Evolutionary conservation across 2,888 invertebrate species (phyloP), one percentile per base, ranked within the genome.

Genomic region (Blastobasis lacticolella): DNA sequence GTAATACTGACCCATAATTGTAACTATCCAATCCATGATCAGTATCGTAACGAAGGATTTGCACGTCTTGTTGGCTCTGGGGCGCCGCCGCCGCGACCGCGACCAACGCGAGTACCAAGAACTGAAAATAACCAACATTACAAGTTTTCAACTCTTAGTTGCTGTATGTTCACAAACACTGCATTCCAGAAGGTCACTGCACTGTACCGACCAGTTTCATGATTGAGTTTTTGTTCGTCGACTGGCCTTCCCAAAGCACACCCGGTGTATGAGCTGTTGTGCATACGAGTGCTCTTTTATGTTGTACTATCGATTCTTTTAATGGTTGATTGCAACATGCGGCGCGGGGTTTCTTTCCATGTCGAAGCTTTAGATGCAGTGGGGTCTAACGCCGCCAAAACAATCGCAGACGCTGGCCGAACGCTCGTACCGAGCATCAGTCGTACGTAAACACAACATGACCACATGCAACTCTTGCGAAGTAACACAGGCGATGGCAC

Each of bases 21-120:
- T 91, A 92, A 49, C 88, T 80, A 59, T 89, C 90, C 37, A 89
- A 69, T 49, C 91, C 91, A 57, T 92, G 92, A 70, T 92, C 89
- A 54, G 84, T 81, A 45, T 92, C 92, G 66, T 90, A 91, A 57
- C 90, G 90, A 48, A 91, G 58, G 57, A 92, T 85, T 65, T 90
- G 89, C 4, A 91, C 92, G 62, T 91, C 90, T 68, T 90, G 78
- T 6, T 62, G 75, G 56, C 73, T 78, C 54, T 75, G 85, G 6
- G 85, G 85, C 46, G 88, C 85, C 43, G 84, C 80, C 50, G 62
- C 67, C n/a, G 69, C 78, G 48, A 62, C 74, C 47, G 78, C 78
- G 8, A 78, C 59, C 55, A 86, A 51, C 48, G 69, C 69, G 43
- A 86, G 60, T 50, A 83, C 63, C 57, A 83, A 60, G 55, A 83